Base-by-base conservation (phyloP, 2,113 vertebrate species). In the Danionella cerebrum region DNA sequence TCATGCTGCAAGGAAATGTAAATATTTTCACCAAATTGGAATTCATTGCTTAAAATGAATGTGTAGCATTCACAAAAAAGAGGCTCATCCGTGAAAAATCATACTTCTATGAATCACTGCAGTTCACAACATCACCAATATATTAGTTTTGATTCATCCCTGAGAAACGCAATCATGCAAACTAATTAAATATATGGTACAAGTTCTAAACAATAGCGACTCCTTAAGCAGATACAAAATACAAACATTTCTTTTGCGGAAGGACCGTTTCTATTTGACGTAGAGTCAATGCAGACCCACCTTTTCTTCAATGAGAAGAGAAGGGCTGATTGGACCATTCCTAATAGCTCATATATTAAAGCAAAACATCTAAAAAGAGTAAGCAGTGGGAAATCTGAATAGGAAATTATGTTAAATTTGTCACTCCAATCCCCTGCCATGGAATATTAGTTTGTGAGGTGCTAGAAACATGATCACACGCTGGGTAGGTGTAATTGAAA, bases 401-500 rank as follows among this genome's bases (percentile, higher is more conserved):
- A 36, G 25, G 18, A 36, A 63, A 63, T 63, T 48, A 48, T 24
- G 29, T 33, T 48, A 16, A 35, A 63, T 63, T 22, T 47, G 59
- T 63, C 59, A 48, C 42, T 63, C 42, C 59, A 47, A 22, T 63
- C 42, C 8, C 41, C 47, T 35, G 42, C 59, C 33, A 35, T 63
- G 44, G 42, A 47, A 8, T 35, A 63, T 63, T 47, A 63, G 59
- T 63, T 47, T 48, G 29, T 63, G 19, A 48, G 44, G 18, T 63
- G 44, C 27, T 48, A 47, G 44, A 48, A 63, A 63, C 59, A 63
- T 63, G 59, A 47, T 63, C 44, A 63, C 59, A 63, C 8, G 59
- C 42, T 63, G 59, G 59, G 27, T 63, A 35, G 59, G 59, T 48
- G 59, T 63, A 63, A 63, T 63, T 63, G 59, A 63, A 48, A 63